Evolutionary conservation across 2,888 invertebrate species (phyloP).

Genomic region (Eilema caniola): DNA sequence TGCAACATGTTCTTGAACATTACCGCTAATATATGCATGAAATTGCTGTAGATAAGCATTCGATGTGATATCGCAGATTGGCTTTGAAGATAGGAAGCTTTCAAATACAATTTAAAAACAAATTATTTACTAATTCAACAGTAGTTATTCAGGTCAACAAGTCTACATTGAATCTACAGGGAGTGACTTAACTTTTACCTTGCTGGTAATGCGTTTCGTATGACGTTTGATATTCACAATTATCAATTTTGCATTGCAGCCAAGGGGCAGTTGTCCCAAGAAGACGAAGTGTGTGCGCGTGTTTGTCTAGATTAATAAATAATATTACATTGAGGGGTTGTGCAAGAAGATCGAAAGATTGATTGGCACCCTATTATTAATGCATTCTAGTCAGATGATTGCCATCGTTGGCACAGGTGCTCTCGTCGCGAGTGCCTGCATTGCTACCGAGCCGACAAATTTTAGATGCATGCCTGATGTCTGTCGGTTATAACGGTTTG

Average conservation of each 20-base stretch:
- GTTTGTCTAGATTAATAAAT: conserved; percentile 69
- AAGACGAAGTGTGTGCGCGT: conserved; percentile 58
- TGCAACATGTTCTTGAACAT: conserved; percentile 75
- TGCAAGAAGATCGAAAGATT: conserved; percentile 70
- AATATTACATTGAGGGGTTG: conserved; percentile 68
- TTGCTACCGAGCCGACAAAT: conserved; percentile 70
- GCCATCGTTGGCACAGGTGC: conserved; percentile 68
- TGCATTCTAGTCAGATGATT: conserved; percentile 67
- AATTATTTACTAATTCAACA: conserved; percentile 15
- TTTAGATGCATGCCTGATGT: conserved; percentile 50
- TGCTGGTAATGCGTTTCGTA: conserved; percentile 44
- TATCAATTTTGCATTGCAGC: conserved; percentile 53
- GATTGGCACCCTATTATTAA: conserved; percentile 73
- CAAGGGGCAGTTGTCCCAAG: conserved; percentile 56
- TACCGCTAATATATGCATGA: conserved; percentile 65
- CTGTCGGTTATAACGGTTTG: conserved; percentile 19
- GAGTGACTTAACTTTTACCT: conserved; percentile 40
- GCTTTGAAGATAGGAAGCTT: conserved; percentile 54
- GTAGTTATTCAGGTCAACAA: conserved; percentile 41
- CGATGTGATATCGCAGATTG: conserved; percentile 57
- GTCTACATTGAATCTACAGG: conserved; percentile 32
- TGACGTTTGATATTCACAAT: conserved; percentile 50
- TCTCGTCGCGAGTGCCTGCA: conserved; percentile 57
- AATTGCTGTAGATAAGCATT: conserved; percentile 62
- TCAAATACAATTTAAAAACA: conserved; percentile 17